phyloP scores from a whole-genome alignment of 1,140 invertebrate species.

The Octopus sinensis region DNA sequence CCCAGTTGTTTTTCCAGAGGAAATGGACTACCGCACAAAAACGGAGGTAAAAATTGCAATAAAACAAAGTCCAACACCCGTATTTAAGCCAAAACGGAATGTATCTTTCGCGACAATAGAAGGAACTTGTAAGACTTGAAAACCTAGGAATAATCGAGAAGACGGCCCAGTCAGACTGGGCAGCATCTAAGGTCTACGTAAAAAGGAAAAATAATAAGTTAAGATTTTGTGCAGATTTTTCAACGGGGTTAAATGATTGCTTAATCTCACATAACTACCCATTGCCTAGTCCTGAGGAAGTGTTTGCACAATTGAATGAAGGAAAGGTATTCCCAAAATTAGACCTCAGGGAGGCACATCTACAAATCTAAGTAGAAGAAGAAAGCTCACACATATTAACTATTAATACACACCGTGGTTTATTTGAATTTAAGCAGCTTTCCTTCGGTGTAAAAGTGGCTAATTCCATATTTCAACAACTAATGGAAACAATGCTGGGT shows the following conservation, averaged over 20 bases:
- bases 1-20: no score
- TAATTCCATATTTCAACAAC: slow-evolving; percentile 57
- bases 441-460: slow-evolving; percentile 59
- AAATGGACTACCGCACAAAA: no score
- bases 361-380: slow-evolving; percentile 33
- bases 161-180: slow-evolving; percentile 43
- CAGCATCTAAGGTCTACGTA: slow-evolving; percentile 51
- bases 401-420: slow-evolving; percentile 35
- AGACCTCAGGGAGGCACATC: slow-evolving; percentile 29
- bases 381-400: slow-evolving; percentile 28
- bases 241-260: slow-evolving; percentile 44
- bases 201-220: slow-evolving; percentile 49
- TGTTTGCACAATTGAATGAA: slow-evolving; percentile 30
- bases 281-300: slow-evolving; percentile 40
- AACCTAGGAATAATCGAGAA: slow-evolving; percentile 31
- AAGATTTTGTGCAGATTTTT: slow-evolving; percentile 54
- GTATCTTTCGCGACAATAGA: neutral
- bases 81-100: no score
- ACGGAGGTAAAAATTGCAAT: no score
- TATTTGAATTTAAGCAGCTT: slow-evolving; percentile 53
- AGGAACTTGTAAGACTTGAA: slow-evolving; percentile 22
- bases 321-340: slow-evolving; percentile 31
- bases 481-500: slow-evolving; percentile 43
- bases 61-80: no score
- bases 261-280: slow-evolving; percentile 32